phyloP scores from a whole-genome alignment of 1,140 invertebrate genomes.

The Delia radicum region DNA sequence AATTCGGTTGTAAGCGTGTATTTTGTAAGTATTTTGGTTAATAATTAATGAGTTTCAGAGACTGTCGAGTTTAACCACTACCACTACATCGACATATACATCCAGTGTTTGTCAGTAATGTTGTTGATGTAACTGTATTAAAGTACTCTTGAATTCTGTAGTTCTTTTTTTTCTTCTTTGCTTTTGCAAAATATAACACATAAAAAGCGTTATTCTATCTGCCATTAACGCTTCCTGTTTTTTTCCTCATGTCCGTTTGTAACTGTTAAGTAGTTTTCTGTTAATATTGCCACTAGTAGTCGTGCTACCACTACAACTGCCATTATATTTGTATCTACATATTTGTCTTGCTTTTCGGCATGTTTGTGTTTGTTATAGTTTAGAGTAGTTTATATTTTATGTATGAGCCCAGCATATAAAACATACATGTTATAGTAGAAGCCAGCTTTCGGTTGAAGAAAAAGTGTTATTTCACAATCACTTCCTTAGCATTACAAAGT shows the following conservation, averaged over 20 bases:
- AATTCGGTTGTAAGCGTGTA: neutral
- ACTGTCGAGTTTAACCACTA: neutral
- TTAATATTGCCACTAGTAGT: neutral
- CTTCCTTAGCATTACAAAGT: neutral
- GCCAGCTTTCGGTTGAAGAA: neutral
- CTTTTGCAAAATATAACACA: neutral
- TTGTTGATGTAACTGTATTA: neutral
- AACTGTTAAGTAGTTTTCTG: slow-evolving; percentile 13
- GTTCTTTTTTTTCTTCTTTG: neutral
- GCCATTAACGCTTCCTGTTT: slow-evolving; percentile 17
- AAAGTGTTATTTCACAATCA: neutral
- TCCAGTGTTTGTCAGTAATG: neutral
- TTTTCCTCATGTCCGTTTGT: neutral
- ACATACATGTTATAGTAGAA: neutral
- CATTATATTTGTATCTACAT: neutral
- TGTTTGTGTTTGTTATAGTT: neutral
- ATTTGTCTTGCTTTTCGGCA: neutral
- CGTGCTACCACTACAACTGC: neutral
- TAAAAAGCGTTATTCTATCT: slow-evolving; percentile 6
- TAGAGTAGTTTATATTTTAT: neutral
- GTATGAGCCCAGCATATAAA: slow-evolving; percentile 1
- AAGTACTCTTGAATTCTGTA: neutral
- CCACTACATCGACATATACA: neutral
- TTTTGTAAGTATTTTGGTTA: neutral
- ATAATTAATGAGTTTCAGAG: slow-evolving; percentile 6